Evolutionary conservation across 2,888 invertebrate species (phyloP).

Genomic region (Melieria crassipennis): DNA sequence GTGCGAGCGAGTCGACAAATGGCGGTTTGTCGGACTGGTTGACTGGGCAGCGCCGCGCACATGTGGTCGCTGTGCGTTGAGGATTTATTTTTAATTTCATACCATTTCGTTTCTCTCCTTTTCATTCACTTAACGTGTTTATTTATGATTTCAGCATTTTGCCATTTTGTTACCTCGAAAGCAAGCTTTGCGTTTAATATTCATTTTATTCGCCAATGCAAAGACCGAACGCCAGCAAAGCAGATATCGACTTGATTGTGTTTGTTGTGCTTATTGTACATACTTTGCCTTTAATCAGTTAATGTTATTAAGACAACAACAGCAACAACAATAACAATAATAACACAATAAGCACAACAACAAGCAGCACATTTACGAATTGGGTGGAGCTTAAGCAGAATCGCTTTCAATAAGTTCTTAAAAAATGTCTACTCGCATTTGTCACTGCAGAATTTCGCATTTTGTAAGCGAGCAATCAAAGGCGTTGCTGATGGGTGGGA

Average conservation of each 20-base stretch:
- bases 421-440: too few species aligned
- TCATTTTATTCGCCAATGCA: slow-evolving; percentile 7
- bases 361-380: too few species aligned
- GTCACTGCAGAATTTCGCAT: too few species aligned
- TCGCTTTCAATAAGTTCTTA: slow-evolving; percentile 3
- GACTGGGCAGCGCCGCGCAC: neutral
- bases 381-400: slow-evolving; percentile 21
- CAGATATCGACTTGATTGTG: too few species aligned
- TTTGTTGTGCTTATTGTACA: neutral
- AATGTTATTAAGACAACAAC: slow-evolving; percentile 29
- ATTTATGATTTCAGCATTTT: neutral
- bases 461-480: too few species aligned
- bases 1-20: neutral
- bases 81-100: neutral
- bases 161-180: slow-evolving; percentile 3
- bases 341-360: too few species aligned
- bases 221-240: neutral
- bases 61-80: neutral
- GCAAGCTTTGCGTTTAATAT: slow-evolving; percentile 14
- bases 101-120: neutral
- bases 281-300: slow-evolving; percentile 27
- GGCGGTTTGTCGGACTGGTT: too few species aligned
- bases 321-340: neutral
- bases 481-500: too few species aligned
- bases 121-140: neutral